Evolutionary conservation across 2,113 vertebrate genomes (phyloP), one percentile per base, ranked within the genome.

Genomic region (Notothenia rossii): DNA sequence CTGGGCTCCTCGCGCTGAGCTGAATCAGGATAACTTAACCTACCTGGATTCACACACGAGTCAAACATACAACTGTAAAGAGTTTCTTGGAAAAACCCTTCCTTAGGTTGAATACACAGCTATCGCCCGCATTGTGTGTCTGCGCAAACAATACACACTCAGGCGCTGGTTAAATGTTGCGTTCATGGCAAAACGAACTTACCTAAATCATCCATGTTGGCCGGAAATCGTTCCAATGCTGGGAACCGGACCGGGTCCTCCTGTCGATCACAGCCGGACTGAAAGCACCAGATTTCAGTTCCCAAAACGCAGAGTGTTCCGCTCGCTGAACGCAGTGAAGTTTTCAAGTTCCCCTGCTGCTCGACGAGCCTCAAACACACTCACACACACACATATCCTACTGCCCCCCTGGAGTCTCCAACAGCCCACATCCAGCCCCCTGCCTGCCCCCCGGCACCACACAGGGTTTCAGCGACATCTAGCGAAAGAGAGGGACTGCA

Each of bases 161-260:
- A 1, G 78, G 9, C 59, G 69, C 22, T 13, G 73, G 76, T 63
- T 59, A 61, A 64, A 66, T 71, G 85, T 59, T 80, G 84, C 77
- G 59, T 76, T 75, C 83, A 72, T 7, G 56, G 74, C 69, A 25
- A 40, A 53, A 56, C 55, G 60, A 90, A 93, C 88, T 90, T 89
- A 93, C 93, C 93, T 84, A 94, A 92, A 91, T 94, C 93, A 87
- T 93, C 93, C 93, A 94, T 94, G 90, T 88, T 92, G 86, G 81
- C 85, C 89, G 88, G 90, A 90, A 92, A 90, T 91, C 85, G 83
- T 72, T 89, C 82, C 84, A 72, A 53, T 22, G 77, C 53, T 33
- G 77, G 76, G 69, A 86, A 86, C 70, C 77, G 82, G 81, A 75
- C 82, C 82, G 82, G 86, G 86, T 88, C 61, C 80, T 60, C 82